A percentile compares a stretch with the other conserved stretches of the same genome.
Conservation (phyloP, 2,113 vertebrate species). For the Megatriorchis doriae region DNA sequence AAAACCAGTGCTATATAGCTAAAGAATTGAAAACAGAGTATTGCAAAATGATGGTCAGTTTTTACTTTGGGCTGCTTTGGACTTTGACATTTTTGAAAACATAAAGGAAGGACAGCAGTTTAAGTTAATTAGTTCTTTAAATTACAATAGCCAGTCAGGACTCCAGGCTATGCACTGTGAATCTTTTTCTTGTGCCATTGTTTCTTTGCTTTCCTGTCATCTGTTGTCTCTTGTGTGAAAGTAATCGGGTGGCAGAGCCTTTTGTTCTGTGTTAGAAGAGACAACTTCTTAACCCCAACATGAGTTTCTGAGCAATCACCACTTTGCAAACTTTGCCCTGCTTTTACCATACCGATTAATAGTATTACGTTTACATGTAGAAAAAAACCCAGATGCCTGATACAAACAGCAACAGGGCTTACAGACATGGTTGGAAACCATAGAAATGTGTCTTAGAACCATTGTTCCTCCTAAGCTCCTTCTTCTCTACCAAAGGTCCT, state of each 20-base stretch:
- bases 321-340: background rate
- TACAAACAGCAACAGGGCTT: background rate
- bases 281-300: background rate
- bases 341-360: background rate
- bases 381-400: background rate
- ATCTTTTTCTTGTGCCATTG: background rate
- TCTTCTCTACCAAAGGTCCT: background rate
- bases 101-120: background rate
- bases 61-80: background rate
- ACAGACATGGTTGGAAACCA: background rate
- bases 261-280: background rate
- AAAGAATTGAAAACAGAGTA: background rate
- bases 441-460: background rate
- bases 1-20: background rate
- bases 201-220: background rate
- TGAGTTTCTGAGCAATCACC: background rate
- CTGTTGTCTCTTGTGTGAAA: background rate
- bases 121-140: constrained; percentile 33
- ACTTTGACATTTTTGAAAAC: background rate
- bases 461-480: background rate
- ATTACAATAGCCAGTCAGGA: background rate
- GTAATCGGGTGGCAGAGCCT: background rate
- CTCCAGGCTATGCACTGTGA: background rate
- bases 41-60: background rate
- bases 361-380: background rate